Evolutionary conservation across 2,797 vertebrate genomes (phyloP).

Genomic region (Denticeps clupeoides): DNA sequence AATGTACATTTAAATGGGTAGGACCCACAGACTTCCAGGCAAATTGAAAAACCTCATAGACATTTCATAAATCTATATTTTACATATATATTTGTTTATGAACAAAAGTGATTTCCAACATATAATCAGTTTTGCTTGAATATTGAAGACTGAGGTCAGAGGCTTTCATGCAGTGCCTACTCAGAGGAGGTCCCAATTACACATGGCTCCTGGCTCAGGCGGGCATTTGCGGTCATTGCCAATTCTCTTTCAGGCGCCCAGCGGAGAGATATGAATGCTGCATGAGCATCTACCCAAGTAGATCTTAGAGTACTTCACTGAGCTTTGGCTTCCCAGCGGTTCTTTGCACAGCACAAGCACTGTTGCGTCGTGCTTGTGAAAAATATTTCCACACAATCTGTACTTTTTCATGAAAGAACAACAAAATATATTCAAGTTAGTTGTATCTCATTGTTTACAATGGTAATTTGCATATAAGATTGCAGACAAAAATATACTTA

Average conservation of each 20-base stretch:
- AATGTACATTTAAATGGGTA: too few species aligned
- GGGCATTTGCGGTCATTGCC: conserved; percentile 6
- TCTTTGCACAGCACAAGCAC: neutral
- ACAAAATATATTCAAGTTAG: too few species aligned
- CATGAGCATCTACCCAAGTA: conserved; percentile 12
- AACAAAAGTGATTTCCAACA: too few species aligned
- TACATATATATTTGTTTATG: too few species aligned
- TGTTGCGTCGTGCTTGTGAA: neutral
- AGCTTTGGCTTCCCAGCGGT: neutral
- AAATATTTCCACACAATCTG: too few species aligned
- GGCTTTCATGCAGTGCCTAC: neutral
- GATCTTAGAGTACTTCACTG: neutral
- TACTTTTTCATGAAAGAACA: neutral
- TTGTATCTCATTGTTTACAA: too few species aligned
- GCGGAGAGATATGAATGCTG: conserved; percentile 26
- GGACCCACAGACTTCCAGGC: too few species aligned
- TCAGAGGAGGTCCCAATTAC: neutral
- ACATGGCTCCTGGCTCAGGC: conserved; percentile 6
- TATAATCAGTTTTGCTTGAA: neutral
- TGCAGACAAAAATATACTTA: too few species aligned
- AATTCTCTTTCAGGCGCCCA: conserved; percentile 25
- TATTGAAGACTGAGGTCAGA: neutral
- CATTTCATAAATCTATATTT: too few species aligned
- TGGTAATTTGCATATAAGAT: too few species aligned
- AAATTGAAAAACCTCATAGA: too few species aligned